Conservation (phyloP, 2,888 invertebrate species). For the Bugulina stolonifera region DNA sequence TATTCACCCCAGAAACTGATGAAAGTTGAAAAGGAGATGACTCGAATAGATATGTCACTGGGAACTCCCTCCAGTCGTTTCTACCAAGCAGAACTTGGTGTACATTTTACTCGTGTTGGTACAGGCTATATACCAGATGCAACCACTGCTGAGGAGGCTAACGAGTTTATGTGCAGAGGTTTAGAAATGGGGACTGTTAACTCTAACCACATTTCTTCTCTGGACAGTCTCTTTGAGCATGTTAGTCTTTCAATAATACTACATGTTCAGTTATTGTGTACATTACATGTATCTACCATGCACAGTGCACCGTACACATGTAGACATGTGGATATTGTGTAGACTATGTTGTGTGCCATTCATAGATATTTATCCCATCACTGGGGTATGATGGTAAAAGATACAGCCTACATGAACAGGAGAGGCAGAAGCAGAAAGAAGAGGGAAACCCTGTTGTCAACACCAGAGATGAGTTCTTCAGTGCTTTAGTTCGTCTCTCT, state of each 20-base stretch:
- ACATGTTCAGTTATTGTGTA: no score
- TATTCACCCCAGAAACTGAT: not conserved
- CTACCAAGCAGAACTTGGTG: not conserved
- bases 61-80: not conserved
- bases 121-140: conserved; percentile 11
- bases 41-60: not conserved
- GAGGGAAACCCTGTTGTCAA: not conserved
- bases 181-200: not conserved
- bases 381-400: conserved; percentile 13
- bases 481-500: conserved; percentile 5
- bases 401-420: not conserved
- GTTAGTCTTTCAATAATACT: no score
- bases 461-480: conserved; percentile 18
- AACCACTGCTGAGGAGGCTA: conserved; percentile 13
- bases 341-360: not conserved
- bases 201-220: not conserved
- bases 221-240: not conserved
- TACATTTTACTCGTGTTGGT: not conserved
- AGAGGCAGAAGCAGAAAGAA: not conserved
- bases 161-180: conserved; percentile 18
- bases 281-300: no score
- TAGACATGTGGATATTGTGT: no score
- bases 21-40: not conserved
- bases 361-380: not conserved
- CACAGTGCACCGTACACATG: no score